A percentile compares a stretch with the other conserved stretches of the same genome.
Evolutionary conservation across 1,140 invertebrate species (phyloP).

Genomic region (Drosophila carrolli): DNA sequence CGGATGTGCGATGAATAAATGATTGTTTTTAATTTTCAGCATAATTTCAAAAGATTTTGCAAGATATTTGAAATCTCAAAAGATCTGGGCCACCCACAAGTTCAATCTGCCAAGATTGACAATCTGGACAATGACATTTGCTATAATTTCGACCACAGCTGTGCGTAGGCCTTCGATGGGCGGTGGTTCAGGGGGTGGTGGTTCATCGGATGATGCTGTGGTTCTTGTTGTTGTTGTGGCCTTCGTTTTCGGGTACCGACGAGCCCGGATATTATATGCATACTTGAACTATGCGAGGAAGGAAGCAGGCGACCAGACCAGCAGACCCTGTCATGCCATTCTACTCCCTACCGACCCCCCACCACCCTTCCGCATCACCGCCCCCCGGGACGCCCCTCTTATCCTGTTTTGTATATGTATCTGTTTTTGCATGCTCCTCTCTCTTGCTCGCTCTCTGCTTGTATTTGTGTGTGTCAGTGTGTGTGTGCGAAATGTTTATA

Average conservation of each 20-base stretch:
- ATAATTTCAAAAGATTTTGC: not conserved
- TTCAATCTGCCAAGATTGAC: slow-evolving; percentile 1
- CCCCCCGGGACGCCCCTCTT: not conserved
- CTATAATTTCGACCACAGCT: slow-evolving; percentile 47
- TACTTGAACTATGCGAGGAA: slow-evolving; percentile 81
- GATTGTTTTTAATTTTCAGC: too few species aligned
- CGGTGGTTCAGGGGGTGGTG: not conserved
- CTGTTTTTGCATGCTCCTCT: slow-evolving; percentile 67
- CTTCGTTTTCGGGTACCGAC: slow-evolving; percentile 70
- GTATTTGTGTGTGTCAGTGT: slow-evolving; percentile 20
- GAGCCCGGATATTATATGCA: slow-evolving; percentile 81
- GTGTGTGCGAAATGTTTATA: slow-evolving; percentile 52
- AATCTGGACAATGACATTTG: slow-evolving; percentile 20
- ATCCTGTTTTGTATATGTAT: slow-evolving; percentile 76
- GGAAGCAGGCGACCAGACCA: slow-evolving; percentile 56
- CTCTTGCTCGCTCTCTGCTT: slow-evolving; percentile 23
- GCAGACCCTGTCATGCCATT: slow-evolving; percentile 11
- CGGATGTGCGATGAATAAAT: too few species aligned
- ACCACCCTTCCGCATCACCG: slow-evolving; percentile 1
- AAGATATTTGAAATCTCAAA: not conserved
- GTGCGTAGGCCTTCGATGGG: slow-evolving; percentile 54
- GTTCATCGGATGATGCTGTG: slow-evolving; percentile 44
- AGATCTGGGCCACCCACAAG: not conserved
- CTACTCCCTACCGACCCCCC: not conserved
- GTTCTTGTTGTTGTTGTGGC: slow-evolving; percentile 52